Base-by-base conservation (phyloP, 2,113 vertebrate genomes). In the Riparia riparia region DNA sequence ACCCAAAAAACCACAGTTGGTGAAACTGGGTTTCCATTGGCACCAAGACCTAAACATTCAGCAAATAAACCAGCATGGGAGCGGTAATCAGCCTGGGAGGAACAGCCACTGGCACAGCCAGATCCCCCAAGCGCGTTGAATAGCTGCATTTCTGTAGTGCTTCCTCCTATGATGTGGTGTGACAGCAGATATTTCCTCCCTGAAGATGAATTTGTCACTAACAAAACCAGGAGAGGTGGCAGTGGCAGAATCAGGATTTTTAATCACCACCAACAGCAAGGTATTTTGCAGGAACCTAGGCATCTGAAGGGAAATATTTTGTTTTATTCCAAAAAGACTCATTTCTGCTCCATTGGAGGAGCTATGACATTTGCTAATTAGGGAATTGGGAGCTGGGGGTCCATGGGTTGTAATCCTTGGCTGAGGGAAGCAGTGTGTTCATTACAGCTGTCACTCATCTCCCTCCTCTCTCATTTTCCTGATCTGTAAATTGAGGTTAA, bases 361-460 rank as follows among this genome's bases (percentile, higher is more conserved):
- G 60, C 41, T 64, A 1, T 68, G 57, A 42, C n/a, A 10, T 89
- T 92, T 86, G 26, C 66, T 95, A 83, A 86, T 91, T 91, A 89
- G 95, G 70, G 95, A 87, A 64, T 32, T 93, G 69, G 78, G 88
- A 95, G 63, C 50, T 21, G 47, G 56, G 71, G 50, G 47, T 84
- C 69, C 85, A 7, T 0, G 7, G 63, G 29, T 13, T 93, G 76
- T 79, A 73, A 86, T 93, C 88, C 47, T 80, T 92, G 92, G 68
- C 85, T 77, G 58, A 78, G 72, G 9, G 51, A 50, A 89, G 91
- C 57, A 11, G 17, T 44, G 80, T 89, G 78, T 89, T 96, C 76
- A 37, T 95, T 95, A 92, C 89, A 83, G 72, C 89, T 95, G 91
- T 89, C 96, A 92, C 69, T 95, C 86, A 95, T 15, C 80, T 95